phyloP scores from a whole-genome alignment of 2,113 vertebrate species.

The Microcebus murinus region DNA sequence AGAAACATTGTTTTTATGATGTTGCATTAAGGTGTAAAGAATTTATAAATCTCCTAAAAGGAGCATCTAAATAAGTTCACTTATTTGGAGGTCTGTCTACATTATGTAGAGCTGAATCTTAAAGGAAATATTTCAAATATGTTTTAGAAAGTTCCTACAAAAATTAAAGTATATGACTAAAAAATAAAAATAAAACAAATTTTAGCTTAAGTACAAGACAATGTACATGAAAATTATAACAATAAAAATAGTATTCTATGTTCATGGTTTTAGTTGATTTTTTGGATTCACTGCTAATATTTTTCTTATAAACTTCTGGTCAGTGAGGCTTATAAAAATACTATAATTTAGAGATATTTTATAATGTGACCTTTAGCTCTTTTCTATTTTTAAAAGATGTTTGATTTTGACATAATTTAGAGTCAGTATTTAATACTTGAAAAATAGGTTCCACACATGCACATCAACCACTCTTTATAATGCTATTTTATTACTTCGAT shows the following conservation, averaged over 20 bases:
- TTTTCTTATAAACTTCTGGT: not conserved
- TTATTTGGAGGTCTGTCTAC: constrained; percentile 44
- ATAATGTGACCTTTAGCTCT: not conserved
- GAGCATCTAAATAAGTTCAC: not conserved
- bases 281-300: not conserved
- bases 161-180: not conserved
- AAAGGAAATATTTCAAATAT: constrained; percentile 1
- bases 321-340: not conserved
- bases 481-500: constrained; percentile 50
- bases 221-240: not conserved
- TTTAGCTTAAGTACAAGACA: constrained; percentile 14
- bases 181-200: not conserved
- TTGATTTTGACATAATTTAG: constrained; percentile 65
- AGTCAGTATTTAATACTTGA: constrained; percentile 67
- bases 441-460: constrained; percentile 51
- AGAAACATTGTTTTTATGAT: constrained; percentile 20
- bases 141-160: not conserved
- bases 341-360: constrained; percentile 3
- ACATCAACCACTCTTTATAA: constrained; percentile 48
- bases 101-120: constrained; percentile 26
- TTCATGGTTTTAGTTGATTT: not conserved
- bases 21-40: constrained; percentile 43
- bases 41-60: constrained; percentile 12
- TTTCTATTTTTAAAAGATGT: constrained; percentile 57
- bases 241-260: not conserved